Evolutionary conservation across 2,113 vertebrate species (phyloP), one percentile per base, ranked within the genome.

Genomic region (Leiothrix lutea): DNA sequence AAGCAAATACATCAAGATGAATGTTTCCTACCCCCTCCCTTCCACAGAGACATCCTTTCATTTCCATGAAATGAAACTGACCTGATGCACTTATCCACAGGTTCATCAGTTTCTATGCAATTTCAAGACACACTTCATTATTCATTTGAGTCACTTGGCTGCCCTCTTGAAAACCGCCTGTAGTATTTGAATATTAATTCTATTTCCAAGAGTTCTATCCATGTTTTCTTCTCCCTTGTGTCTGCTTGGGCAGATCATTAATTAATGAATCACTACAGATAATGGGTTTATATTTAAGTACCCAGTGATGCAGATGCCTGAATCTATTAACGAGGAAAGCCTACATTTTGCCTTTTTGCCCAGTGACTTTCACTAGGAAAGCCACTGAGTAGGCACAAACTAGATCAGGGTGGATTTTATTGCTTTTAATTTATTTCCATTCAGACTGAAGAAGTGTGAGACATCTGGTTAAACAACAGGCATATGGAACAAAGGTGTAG

Each of bases 61-160:
- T 95, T 80, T 85, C 73, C 29, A 51, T 73, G 14, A 90, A 56
- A 70, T 70, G 35, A 62, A 62, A 79, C 19, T 86, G 95, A 94
- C 54, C 42, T 73, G 42, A 78, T 93, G 71, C 65, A 71, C 42
- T 88, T 86, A 69, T 62, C 42, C 69, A 84, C 48, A 89, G 28
- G 56, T 91, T 77, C 78, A 86, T 78, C 71, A 33, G 71, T 73
- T 87, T 64, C 70, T 72, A 44, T 36, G 61, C 19, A 86, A 77
- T 95, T 90, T 71, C 45, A 89, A 96, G 94, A 80, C 42, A 82
- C 36, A 71, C 20, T 97, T 86, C 94, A 90, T 97, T 96, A 96
- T 97, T 97, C 80, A 90, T 96, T 94, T 95, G 77, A 93, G 92
- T 95, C 92, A 93, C 61, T 90, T 95, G 80, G 94, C 89, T 97